Evolutionary conservation across 1,140 invertebrate species (phyloP).

Genomic region (Neocloeon triangulifer): DNA sequence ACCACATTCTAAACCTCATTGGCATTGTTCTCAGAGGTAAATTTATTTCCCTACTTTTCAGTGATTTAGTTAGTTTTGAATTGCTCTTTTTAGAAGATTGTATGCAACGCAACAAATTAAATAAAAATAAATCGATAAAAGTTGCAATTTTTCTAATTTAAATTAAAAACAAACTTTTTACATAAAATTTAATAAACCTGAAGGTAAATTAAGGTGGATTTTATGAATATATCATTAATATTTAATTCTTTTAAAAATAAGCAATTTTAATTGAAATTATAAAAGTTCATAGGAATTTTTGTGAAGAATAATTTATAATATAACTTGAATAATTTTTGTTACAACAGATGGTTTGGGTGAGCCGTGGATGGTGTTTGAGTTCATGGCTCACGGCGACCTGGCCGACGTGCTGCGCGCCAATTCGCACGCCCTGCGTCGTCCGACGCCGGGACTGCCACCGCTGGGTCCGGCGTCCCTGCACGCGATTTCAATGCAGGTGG

Average conservation of each 20-base stretch:
- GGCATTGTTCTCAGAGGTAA: slow-evolving; percentile 55
- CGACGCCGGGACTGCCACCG: slow-evolving; percentile 17
- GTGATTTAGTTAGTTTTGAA: background rate
- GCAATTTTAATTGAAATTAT: too few relatives aligned
- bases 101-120: background rate
- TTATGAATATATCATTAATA: background rate
- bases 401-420: slow-evolving; percentile 56
- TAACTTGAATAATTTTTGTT: too few relatives aligned
- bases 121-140: background rate
- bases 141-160: background rate
- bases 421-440: slow-evolving; percentile 18
- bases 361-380: slow-evolving; percentile 87
- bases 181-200: background rate
- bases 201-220: background rate
- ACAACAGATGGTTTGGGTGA: slow-evolving; percentile 39
- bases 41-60: background rate
- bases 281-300: too few relatives aligned
- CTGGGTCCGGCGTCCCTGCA: slow-evolving; percentile 28
- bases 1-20: slow-evolving; percentile 63
- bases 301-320: too few relatives aligned
- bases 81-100: background rate
- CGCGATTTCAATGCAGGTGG: slow-evolving; percentile 48
- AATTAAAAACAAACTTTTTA: background rate
- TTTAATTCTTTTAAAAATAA: too few relatives aligned
- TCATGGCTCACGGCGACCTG: slow-evolving; percentile 73